Evolutionary conservation across 2,797 vertebrate species (phyloP), one percentile per base, ranked within the genome.

Genomic region (Heliangelus exortis): DNA sequence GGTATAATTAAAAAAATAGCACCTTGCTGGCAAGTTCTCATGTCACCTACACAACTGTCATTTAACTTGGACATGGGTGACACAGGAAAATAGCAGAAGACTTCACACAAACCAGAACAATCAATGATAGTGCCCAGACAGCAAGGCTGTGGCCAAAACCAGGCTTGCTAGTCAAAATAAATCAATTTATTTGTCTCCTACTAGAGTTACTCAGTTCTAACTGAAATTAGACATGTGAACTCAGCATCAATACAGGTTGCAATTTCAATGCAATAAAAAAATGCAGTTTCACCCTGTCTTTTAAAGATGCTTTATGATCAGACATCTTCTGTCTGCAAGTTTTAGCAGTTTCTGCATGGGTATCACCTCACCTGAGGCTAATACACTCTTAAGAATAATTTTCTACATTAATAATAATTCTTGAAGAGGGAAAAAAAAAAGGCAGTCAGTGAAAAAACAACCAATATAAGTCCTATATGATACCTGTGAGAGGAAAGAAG

Each of bases 401-500:
- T 85, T 51, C 73, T 72, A 22, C 0, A 4, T 29, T 48, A 88
- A 31, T 29, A 48, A 19, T 55, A 25, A 4, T 36, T 69, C 23
- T 12, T 63, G 41, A 72, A 59, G 26, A 79, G 21, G 6, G 17
- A 69, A 67, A 7, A 59, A 6, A 20, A 69, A 63, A 6, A 39
- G 90, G 23, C 4, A 53, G 17, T 9, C 25, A 84, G 33, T 36
- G 47, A 51, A 68, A 61, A 86, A 54, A 36, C 21, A 66, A 10
- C 15, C 19, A 33, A 23, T 34, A 9, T 8, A 80, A 69, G 55
- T 47, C 83, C 55, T 34, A 26, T 53, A 23, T 31, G 55, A 74
- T 97, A 99, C 99, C 99, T 99, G 99, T 17, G 98, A 99, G 26
- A 98, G 93, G 36, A 98, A 84, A 19, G 99, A 99, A 7, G 97